phyloP scores from a whole-genome alignment of 2,888 invertebrate genomes.

The Sycophila texana region DNA sequence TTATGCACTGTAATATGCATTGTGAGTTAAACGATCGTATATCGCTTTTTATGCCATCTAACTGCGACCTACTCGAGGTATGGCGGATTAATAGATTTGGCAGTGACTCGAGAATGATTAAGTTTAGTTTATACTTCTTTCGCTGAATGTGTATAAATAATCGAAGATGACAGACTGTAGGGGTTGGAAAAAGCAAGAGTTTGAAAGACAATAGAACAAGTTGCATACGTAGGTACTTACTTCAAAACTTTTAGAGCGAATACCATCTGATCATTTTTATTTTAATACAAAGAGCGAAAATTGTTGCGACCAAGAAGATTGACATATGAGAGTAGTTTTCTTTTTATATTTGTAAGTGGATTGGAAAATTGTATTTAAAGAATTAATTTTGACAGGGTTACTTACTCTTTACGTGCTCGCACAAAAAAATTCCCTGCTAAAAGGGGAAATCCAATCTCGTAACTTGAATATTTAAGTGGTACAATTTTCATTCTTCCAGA shows the following conservation, averaged over 20 bases:
- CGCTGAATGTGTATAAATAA: slow-evolving; percentile 18
- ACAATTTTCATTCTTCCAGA: slow-evolving; percentile 36
- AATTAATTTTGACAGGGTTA: slow-evolving; percentile 19
- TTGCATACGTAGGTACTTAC: slow-evolving; percentile 58
- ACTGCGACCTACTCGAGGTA: slow-evolving; percentile 35
- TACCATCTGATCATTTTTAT: neutral
- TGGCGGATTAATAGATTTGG: slow-evolving; percentile 30
- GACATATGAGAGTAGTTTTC: no score
- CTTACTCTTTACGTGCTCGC: slow-evolving; percentile 1
- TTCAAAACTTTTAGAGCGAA: slow-evolving; percentile 22
- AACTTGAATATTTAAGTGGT: slow-evolving; percentile 14
- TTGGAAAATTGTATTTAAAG: neutral
- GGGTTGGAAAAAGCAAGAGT: slow-evolving; percentile 17
- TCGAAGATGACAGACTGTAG: slow-evolving; percentile 36
- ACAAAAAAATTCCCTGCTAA: neutral
- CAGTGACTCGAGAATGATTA: slow-evolving; percentile 41
- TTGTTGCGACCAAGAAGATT: neutral
- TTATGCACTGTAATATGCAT: neutral
- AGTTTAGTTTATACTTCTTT: slow-evolving; percentile 12
- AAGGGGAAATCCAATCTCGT: slow-evolving; percentile 27
- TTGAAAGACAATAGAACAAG: slow-evolving; percentile 56
- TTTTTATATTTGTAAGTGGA: neutral
- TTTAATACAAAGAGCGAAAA: neutral
- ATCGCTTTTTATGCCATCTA: slow-evolving; percentile 36
- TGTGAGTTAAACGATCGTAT: slow-evolving; percentile 5